Conservation (phyloP, 2,888 invertebrate genomes). For the Smittia sp. region DNA sequence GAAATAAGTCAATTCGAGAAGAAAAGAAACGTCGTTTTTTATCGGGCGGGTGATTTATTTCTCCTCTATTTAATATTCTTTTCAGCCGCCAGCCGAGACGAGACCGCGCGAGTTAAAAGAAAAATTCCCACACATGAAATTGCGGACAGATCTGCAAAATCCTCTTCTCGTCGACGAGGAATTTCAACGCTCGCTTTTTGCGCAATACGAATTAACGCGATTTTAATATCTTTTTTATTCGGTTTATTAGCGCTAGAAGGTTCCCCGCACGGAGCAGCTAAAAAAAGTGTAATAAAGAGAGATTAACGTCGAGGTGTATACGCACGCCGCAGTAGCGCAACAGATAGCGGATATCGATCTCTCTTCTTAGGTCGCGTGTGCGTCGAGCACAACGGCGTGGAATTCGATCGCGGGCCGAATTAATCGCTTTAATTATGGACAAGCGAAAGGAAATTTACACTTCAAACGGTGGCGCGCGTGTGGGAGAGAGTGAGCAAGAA, state of each 20-base stretch:
- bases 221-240: constrained; percentile 27
- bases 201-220: constrained; percentile 3
- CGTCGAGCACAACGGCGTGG: constrained; percentile 8
- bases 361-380: constrained; percentile 36
- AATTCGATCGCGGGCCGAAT: constrained; percentile 7
- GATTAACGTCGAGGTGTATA: constrained; percentile 20
- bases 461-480: constrained; percentile 3
- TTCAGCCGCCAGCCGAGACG: constrained; percentile 4
- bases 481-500: not conserved
- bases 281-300: not conserved
- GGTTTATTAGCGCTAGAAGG: not conserved
- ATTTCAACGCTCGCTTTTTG: constrained; percentile 16
- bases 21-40: not conserved
- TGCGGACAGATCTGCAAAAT: constrained; percentile 17
- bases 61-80: constrained; percentile 21
- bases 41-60: not conserved
- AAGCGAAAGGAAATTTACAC: not conserved
- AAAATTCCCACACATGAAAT: constrained; percentile 33
- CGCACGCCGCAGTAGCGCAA: constrained; percentile 23
- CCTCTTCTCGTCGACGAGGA: not conserved
- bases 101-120: not conserved
- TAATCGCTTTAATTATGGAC: constrained; percentile 40
- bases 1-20: not conserved
- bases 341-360: constrained; percentile 39
- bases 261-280: not conserved